Conservation (phyloP, 35 echinoderm and acorn worm species). For the Diadema setosum region DNA sequence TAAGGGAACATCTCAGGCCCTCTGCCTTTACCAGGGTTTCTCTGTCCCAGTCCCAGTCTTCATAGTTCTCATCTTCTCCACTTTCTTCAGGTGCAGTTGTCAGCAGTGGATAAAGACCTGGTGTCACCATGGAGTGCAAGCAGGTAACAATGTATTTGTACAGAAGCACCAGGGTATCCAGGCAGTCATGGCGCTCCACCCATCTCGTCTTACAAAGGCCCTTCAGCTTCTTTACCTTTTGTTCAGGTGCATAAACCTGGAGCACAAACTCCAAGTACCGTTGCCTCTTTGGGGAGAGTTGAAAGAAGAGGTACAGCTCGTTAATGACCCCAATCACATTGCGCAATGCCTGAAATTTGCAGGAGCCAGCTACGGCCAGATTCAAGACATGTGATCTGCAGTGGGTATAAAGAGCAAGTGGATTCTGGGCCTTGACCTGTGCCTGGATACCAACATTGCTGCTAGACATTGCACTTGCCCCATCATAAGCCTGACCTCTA, state of each 20-base stretch:
- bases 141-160: not conserved
- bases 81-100: not conserved
- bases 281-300: conserved; percentile 10
- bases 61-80: not conserved
- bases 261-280: not conserved
- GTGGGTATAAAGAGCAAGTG: not conserved
- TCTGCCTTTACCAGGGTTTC: not conserved
- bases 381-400: not conserved
- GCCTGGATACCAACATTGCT: not conserved
- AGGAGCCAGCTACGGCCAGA: not conserved
- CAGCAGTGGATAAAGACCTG: not conserved
- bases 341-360: not conserved
- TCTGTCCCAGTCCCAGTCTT: not conserved
- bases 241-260: not conserved
- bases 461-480: conserved; percentile 14
- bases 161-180: not conserved
- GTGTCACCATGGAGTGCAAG: not conserved
- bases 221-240: not conserved
- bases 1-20: not conserved
- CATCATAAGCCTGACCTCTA: conserved; percentile 13
- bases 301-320: not conserved
- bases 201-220: conserved; percentile 34
- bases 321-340: not conserved
- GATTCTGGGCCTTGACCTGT: not conserved
- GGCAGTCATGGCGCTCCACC: conserved; percentile 23